Evolutionary conservation across 2,797 vertebrate species (phyloP).

Genomic region (Limosa lapponica): DNA sequence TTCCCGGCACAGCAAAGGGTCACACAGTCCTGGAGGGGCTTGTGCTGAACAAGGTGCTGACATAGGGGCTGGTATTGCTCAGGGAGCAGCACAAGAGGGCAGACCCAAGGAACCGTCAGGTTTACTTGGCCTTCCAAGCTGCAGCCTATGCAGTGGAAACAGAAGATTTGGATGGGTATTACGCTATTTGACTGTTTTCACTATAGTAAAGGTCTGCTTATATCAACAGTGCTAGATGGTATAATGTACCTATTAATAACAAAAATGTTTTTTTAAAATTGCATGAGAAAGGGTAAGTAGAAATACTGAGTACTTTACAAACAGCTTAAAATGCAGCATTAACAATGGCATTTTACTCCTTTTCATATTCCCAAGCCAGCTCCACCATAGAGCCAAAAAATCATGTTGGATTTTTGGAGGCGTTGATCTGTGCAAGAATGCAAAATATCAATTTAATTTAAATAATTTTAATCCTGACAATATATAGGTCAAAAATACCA

Average conservation of each 20-base stretch:
- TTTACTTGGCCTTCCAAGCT: not conserved
- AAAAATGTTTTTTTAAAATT: not conserved
- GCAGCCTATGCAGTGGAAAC: not conserved
- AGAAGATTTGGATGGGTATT: not conserved
- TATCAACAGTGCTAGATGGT: not conserved
- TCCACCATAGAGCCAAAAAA: not conserved
- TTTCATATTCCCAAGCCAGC: not conserved
- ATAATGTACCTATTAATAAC: not conserved
- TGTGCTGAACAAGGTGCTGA: not conserved
- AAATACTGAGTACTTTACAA: not conserved
- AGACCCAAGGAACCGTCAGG: not conserved
- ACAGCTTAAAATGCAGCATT: not conserved
- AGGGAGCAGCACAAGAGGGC: rapidly evolving
- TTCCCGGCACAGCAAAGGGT: rapidly evolving
- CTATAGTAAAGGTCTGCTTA: not conserved
- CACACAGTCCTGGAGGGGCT: rapidly evolving
- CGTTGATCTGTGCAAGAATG: not conserved
- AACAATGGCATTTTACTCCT: not conserved
- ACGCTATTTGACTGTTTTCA: not conserved
- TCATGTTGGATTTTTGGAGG: not conserved
- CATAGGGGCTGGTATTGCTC: rapidly evolving
- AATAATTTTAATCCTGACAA: not conserved
- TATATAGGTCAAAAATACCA: not conserved
- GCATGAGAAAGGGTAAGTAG: not conserved
- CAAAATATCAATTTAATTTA: not conserved